Evolutionary conservation across 2,888 invertebrate species (phyloP).

Genomic region (Chrysodeixis includens): DNA sequence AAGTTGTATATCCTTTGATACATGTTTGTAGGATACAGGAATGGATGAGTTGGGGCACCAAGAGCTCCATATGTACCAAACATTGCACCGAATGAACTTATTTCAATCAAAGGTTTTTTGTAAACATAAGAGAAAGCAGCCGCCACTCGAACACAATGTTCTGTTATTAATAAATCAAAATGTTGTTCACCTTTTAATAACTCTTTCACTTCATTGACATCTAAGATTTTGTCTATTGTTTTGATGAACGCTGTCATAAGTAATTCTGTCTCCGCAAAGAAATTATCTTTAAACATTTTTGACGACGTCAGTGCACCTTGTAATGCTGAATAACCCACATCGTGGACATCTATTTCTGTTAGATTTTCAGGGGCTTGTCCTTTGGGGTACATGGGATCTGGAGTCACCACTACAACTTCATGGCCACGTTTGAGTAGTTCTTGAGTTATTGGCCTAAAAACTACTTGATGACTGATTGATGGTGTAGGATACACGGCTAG

Average conservation of each 20-base stretch:
- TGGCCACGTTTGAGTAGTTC: too few relatives aligned
- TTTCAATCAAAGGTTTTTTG: constrained; percentile 67
- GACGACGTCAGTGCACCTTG: constrained; percentile 19
- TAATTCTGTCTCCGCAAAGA: constrained; percentile 33
- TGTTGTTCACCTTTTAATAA: constrained; percentile 56
- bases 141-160: too few relatives aligned
- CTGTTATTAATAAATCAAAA: constrained; percentile 68
- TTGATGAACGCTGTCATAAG: constrained; percentile 22
- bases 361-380: constrained; percentile 65
- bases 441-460: constrained; percentile 26
- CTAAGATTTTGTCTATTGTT: constrained; percentile 51
- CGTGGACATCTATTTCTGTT: constrained; percentile 74
- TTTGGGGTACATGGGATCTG: constrained; percentile 70
- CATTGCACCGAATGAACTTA: constrained; percentile 65
- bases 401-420: too few relatives aligned
- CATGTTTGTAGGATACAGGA: constrained; percentile 60
- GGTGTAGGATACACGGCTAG: constrained; percentile 28
- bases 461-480: constrained; percentile 33
- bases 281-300: constrained; percentile 37
- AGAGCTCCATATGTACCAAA: constrained; percentile 50
- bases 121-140: constrained; percentile 60
- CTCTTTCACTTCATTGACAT: constrained; percentile 53
- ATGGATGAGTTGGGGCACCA: constrained; percentile 65
- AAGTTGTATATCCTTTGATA: constrained; percentile 61
- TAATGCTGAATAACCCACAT: constrained; percentile 59